Base-by-base conservation (phyloP, 2,888 invertebrate genomes). In the Aplocera efformata region DNA sequence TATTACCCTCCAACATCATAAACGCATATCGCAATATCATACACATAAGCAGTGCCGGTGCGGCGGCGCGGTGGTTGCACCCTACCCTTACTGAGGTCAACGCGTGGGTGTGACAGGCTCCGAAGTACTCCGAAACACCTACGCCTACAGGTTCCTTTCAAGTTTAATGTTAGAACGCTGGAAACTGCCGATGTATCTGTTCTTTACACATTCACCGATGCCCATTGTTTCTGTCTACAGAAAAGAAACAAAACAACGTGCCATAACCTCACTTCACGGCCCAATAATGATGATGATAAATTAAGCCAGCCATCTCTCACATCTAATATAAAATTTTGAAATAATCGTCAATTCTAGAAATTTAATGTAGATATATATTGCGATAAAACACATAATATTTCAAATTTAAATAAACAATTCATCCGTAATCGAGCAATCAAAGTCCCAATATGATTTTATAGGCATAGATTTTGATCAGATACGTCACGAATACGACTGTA, bases 61-160 rank as follows among this genome's bases (percentile, higher is more conserved):
- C 25, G 22, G 43, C 58, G 52, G 56, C 62, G 43, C 58, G 52
- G 56, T 63, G 60, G 63, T 60, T 67, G 66, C 69, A 69, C 68
- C 64, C 65, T 56, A 61, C 63, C 58, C 48, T 58, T 50, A 50
- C 56, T 64, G 49, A 73, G 83, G 83, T 83, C 83, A 80, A 58
- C 56, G 75, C 79, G 82, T 79, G 74, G 79, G 77, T 56, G 67
- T 65, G 72, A 72, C 77, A 63, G 68, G 75, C 75, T 65, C 66
- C 67, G 69, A 64, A 32, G 38, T 37, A 40, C 40, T 40, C 32
- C 25, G 54, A 59, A 61, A 71, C 81, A 72, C 84, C 84, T 74
- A 84, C 83, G 74, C 67, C 52, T 48, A 75, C 77, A 72, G 69
- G 72, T 65, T 72, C 66, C 59, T 63, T 58, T 73, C 66, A 73